These are phyloP conservation scores for Excalfactoria chinensis DNA, from an alignment of 2,113 vertebrate genomes.

Conservation along the genomic window DNA sequence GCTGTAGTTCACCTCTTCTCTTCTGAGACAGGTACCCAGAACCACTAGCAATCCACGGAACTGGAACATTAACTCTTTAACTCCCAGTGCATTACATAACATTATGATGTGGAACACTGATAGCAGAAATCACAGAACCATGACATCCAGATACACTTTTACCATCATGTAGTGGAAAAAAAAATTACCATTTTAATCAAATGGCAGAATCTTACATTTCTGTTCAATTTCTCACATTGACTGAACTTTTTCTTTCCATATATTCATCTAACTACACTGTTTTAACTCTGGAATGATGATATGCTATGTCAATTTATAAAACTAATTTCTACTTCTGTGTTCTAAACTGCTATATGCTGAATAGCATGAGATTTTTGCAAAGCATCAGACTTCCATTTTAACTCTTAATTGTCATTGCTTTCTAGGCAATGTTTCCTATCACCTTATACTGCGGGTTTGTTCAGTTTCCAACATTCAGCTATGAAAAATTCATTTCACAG, in stretches of 20 bases:
- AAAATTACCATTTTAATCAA: constrained; percentile 9
- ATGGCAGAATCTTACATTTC: not conserved
- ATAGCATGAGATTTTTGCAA: not conserved
- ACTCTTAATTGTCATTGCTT: not conserved
- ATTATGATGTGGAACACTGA: too few relatives aligned
- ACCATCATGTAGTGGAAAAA: not conserved
- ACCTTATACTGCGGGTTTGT: not conserved
- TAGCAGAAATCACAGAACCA: too few relatives aligned
- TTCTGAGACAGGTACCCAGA: too few relatives aligned
- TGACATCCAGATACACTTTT: not conserved
- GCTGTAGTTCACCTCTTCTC: too few relatives aligned
- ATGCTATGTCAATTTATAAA: not conserved
- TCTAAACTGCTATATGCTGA: not conserved
- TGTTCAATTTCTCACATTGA: too few relatives aligned
- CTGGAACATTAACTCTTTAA: too few relatives aligned
- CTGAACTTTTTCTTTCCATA: not conserved
- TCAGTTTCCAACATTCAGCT: not conserved
- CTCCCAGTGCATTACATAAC: too few relatives aligned
- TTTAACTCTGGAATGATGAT: constrained; percentile 4
- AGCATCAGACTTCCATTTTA: not conserved
- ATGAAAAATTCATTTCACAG: not conserved
- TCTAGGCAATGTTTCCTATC: not conserved
- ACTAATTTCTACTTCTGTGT: not conserved
- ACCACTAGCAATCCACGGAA: too few relatives aligned
- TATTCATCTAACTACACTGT: not conserved